A percentile compares a stretch with the other conserved stretches of the same genome.
Evolutionary conservation across 2,113 vertebrate genomes (phyloP).

Genomic region (Pseudorhombus dupliciocellatus): DNA sequence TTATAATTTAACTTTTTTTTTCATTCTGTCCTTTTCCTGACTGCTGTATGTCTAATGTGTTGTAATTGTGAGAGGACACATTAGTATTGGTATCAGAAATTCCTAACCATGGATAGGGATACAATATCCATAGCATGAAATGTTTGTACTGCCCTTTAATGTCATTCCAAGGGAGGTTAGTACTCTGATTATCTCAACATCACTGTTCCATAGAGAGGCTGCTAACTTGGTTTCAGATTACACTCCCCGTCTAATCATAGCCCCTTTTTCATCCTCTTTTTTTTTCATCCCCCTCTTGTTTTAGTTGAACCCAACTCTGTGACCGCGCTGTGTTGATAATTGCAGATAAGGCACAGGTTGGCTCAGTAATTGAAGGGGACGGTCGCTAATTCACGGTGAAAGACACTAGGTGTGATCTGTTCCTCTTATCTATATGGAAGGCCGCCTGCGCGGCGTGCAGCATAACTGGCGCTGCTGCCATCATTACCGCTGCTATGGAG

Average conservation of each 20-base stretch:
- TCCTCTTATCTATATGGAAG: slow-evolving; percentile 77
- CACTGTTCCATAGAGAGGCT: neutral
- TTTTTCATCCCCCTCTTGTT: slow-evolving; percentile 29
- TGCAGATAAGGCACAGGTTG: slow-evolving; percentile 67
- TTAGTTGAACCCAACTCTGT: slow-evolving; percentile 28
- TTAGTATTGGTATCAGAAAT: neutral
- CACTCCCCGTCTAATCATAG: slow-evolving; percentile 6
- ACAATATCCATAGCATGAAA: neutral
- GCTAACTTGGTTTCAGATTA: slow-evolving; percentile 35
- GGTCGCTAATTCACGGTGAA: slow-evolving; percentile 75
- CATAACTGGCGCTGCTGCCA: slow-evolving; percentile 74
- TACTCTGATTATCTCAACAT: slow-evolving; percentile 1
- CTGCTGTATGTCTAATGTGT: neutral
- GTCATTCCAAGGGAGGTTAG: neutral
- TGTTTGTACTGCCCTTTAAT: neutral
- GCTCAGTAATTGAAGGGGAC: slow-evolving; percentile 78
- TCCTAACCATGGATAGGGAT: neutral
- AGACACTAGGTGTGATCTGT: slow-evolving; percentile 74
- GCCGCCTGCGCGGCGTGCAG: slow-evolving; percentile 65
- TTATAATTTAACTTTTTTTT: slow-evolving; percentile 11
- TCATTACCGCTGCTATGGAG: slow-evolving; percentile 76
- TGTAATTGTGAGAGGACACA: neutral
- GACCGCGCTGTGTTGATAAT: slow-evolving; percentile 58
- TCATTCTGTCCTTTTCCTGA: slow-evolving; percentile 11
- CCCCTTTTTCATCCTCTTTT: neutral